Evolutionary conservation across 1,140 invertebrate genomes (phyloP), one percentile per base, ranked within the genome.

Genomic region (Diabrotica virgifera): DNA sequence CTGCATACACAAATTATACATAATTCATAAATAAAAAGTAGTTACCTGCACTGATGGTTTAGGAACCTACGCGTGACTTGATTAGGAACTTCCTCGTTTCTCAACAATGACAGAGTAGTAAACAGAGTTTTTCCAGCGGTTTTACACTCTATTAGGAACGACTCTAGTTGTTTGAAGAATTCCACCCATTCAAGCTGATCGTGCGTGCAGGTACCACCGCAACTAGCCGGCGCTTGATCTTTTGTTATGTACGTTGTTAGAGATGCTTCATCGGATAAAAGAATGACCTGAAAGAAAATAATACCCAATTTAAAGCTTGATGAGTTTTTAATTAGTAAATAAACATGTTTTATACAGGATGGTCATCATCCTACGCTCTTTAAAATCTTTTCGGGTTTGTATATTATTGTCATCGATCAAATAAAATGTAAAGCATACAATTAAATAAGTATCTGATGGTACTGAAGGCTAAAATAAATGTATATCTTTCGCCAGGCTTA

Each of bases 101-200:
- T 77, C 66, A 85, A 77, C 64, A 84, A 82, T 37, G 78, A 79
- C 71, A 86, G 73, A 9, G 81, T 80, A n/a, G 76, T 70, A 24
- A 84, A 79, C 11, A 86, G 72, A 10, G 78, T 76, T 51, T 81
- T 78, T 13, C 84, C 84, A 56, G 80, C 81, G 2, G 74, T 69
- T 55, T 80, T 77, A 65, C 84, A 85, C 38, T 77, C 74, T 9
- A 70, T 74, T 53, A 82, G 72, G 67, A 86, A 82, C 40, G 83
- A 80, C 77, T 86, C 84, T 40, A 81, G 69, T 72, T 83, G 82
- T 78, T 83, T 83, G 76, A 86, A 87, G 76, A 87, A 87, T 68
- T 85, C 82, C 57, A 86, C 82, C 85, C 85, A 88, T 73, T 84
- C 83, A 54, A 80, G 67, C 67, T 86, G 85, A 70, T 87, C 83